These are phyloP conservation scores for Caenorhabditis imperialis DNA, from an alignment of 2,888 invertebrate species.

Conservation along the genomic window DNA sequence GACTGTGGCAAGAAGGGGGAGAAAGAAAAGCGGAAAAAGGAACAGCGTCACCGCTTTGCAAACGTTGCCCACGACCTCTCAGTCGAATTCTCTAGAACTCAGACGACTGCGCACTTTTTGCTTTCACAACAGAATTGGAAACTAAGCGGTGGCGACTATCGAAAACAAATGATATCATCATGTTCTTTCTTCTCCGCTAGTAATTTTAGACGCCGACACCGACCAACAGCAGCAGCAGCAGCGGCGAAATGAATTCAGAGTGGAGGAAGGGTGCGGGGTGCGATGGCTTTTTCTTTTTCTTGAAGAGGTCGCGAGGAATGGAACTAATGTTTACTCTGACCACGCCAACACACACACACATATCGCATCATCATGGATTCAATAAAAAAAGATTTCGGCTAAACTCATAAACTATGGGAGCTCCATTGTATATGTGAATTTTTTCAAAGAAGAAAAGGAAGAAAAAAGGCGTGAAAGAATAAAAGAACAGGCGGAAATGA, in stretches of 20 bases:
- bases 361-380: conserved; percentile 43
- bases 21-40: conserved; percentile 17
- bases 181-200: conserved; percentile 19
- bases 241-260: conserved; percentile 14
- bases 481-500: conserved; percentile 2
- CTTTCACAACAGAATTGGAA: conserved; percentile 25
- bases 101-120: too few relatives aligned
- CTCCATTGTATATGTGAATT: neutral
- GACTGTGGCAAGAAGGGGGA: conserved; percentile 2
- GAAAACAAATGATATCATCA: conserved; percentile 47
- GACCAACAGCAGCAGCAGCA: too few relatives aligned
- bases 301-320: conserved; percentile 16
- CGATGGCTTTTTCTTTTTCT: conserved; percentile 12
- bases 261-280: conserved; percentile 1
- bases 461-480: conserved; percentile 5
- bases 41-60: conserved; percentile 43
- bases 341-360: conserved; percentile 15
- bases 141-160: conserved; percentile 6
- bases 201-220: conserved; percentile 20
- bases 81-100: neutral
- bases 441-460: neutral
- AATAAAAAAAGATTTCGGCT: conserved; percentile 17
- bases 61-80: conserved; percentile 3
- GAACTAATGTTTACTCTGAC: conserved; percentile 32
- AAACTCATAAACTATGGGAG: conserved; percentile 1